Evolutionary conservation across 2,888 invertebrate genomes (phyloP).

Genomic region (Boloria euphrosyne): DNA sequence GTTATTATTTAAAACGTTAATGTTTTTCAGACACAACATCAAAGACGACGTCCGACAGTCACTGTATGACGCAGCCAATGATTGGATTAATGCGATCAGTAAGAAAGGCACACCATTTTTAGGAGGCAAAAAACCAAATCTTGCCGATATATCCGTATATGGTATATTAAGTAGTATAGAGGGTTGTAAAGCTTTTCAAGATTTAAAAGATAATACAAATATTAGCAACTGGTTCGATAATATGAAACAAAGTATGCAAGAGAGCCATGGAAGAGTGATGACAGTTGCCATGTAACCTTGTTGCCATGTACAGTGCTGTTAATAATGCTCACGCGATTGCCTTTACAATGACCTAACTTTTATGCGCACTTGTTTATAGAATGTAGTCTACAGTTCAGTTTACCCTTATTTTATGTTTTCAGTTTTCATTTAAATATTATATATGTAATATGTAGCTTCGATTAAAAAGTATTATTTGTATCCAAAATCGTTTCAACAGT

Average conservation of each 20-base stretch:
- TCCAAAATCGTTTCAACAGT: slow-evolving; percentile 15
- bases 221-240: slow-evolving; percentile 90
- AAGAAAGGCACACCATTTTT: slow-evolving; percentile 88
- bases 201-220: slow-evolving; percentile 87
- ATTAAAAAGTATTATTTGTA: background rate
- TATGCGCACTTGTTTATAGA: background rate
- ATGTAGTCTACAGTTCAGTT: slow-evolving; percentile 8
- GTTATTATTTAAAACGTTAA: no score
- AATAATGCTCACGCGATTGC: slow-evolving; percentile 14
- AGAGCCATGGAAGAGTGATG: slow-evolving; percentile 79
- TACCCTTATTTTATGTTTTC: slow-evolving; percentile 1
- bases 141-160: slow-evolving; percentile 96
- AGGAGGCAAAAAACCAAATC: slow-evolving; percentile 93
- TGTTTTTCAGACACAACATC: slow-evolving; percentile 85
- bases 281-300: slow-evolving; percentile 26
- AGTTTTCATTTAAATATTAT: no score
- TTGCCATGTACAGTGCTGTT: no score
- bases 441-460: no score
- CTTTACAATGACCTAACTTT: background rate
- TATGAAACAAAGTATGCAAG: slow-evolving; percentile 85
- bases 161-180: slow-evolving; percentile 96
- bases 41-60: slow-evolving; percentile 94
- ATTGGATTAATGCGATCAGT: slow-evolving; percentile 88
- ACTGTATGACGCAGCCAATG: slow-evolving; percentile 93
- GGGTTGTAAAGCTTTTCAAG: slow-evolving; percentile 94